Conservation (phyloP, 2,797 vertebrate species). For the Aplochiton taeniatus region DNA sequence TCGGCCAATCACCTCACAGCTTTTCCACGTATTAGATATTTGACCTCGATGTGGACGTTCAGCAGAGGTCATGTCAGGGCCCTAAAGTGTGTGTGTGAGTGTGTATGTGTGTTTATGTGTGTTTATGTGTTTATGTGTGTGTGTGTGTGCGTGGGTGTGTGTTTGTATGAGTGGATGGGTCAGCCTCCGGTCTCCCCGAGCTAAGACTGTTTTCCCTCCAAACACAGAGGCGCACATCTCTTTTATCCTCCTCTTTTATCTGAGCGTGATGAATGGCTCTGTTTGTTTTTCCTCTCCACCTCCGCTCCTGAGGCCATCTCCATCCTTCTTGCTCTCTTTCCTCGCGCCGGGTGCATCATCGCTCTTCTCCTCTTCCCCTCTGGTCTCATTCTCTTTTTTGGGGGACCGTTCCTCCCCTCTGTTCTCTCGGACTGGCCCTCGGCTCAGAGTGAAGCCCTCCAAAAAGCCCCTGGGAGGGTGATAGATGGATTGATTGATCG, state of each 20-base stretch:
- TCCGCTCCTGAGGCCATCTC: neutral
- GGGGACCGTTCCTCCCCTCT: neutral
- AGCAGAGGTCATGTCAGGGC: slow-evolving; percentile 45
- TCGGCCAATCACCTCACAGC: slow-evolving; percentile 44
- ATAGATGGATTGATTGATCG: slow-evolving; percentile 69
- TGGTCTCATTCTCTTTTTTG: neutral
- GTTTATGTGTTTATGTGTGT: slow-evolving; percentile 22
- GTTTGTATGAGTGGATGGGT: slow-evolving; percentile 8
- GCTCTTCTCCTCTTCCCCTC: neutral
- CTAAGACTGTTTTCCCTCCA: slow-evolving; percentile 59
- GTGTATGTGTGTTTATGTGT: neutral
- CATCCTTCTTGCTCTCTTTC: slow-evolving; percentile 3
- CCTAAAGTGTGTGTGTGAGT: slow-evolving; percentile 20
- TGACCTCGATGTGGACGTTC: slow-evolving; percentile 52
- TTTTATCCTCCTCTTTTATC: slow-evolving; percentile 57
- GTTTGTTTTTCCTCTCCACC: slow-evolving; percentile 42
- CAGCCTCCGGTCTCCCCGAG: slow-evolving; percentile 30
- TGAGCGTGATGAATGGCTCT: slow-evolving; percentile 54
- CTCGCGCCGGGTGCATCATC: neutral
- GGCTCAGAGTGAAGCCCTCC: slow-evolving; percentile 12
- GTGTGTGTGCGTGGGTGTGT: slow-evolving; percentile 23
- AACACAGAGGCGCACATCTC: slow-evolving; percentile 44
- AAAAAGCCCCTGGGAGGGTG: slow-evolving; percentile 49
- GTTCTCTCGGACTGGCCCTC: neutral
- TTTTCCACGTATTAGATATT: slow-evolving; percentile 57